Percentiles rank a stretch among this genome's conserved stretches.
Conservation (phyloP, 2,888 invertebrate species). For the Cylindroiulus punctatus region DNA sequence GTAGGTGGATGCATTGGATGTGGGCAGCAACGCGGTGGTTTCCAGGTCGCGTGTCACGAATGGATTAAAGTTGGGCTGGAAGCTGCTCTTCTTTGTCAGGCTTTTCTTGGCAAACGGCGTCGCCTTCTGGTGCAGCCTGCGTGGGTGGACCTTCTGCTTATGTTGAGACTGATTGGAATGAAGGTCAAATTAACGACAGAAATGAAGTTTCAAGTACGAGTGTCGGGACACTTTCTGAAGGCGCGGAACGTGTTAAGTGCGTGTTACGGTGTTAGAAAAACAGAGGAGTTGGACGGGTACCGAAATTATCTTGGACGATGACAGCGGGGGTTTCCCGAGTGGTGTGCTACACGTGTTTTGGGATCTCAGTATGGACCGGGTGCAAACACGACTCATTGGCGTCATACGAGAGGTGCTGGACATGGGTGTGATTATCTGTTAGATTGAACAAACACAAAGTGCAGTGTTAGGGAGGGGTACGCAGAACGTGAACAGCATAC, state of each 20-base stretch:
- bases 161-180: too few relatives aligned
- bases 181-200: too few relatives aligned
- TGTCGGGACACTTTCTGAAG: too few relatives aligned
- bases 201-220: too few relatives aligned
- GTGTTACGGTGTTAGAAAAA: background rate
- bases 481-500: too few relatives aligned
- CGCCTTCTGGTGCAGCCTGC: background rate
- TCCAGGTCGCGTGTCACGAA: background rate
- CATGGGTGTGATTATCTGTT: slow-evolving; percentile 18
- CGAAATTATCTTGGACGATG: background rate
- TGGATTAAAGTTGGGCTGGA: background rate
- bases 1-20: background rate
- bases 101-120: background rate
- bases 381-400: slow-evolving; percentile 5
- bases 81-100: background rate
- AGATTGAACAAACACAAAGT: background rate
- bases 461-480: too few relatives aligned
- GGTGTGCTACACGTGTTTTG: background rate
- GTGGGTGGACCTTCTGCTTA: background rate
- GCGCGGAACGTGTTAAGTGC: too few relatives aligned
- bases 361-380: background rate
- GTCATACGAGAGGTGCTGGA: background rate
- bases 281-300: background rate
- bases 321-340: background rate
- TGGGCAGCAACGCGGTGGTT: background rate